phyloP scores from a whole-genome alignment of 2,113 vertebrate species.

The Chaetorhynchus papuensis region DNA sequence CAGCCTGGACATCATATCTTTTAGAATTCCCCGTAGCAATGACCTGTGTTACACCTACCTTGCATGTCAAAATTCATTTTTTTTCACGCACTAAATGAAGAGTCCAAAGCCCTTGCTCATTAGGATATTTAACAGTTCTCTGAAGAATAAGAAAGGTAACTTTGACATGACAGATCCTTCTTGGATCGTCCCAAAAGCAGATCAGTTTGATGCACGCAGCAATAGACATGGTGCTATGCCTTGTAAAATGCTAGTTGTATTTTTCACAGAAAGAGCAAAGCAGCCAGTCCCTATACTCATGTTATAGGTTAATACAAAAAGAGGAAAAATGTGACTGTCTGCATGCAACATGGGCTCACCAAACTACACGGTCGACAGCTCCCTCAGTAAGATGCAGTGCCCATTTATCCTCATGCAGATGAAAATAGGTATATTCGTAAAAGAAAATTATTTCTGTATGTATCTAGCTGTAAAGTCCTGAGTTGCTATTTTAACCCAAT shows the following conservation, averaged over 20 bases:
- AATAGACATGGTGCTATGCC: neutral
- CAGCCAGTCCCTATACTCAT: neutral
- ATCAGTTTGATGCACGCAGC: rapidly evolving
- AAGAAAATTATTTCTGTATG: constrained; percentile 32
- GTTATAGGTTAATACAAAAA: neutral
- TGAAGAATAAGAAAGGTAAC: neutral
- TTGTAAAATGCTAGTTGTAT: neutral
- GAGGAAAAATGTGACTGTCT: neutral
- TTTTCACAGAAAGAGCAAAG: neutral
- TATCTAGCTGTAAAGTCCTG: constrained; percentile 4
- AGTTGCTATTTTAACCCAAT: constrained; percentile 12
- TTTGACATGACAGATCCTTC: neutral
- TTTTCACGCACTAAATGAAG: neutral
- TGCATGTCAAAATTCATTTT: neutral
- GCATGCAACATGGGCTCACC: neutral
- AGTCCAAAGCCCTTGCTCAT: neutral
- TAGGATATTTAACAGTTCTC: neutral
- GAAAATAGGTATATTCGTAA: neutral
- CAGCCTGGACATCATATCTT: neutral
- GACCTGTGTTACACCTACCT: neutral
- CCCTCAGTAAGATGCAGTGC: neutral
- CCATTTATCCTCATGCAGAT: neutral
- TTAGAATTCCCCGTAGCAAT: neutral
- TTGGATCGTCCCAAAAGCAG: neutral
- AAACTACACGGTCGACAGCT: neutral